These are phyloP conservation scores for Copsychus sechellarum DNA, from an alignment of 2,113 vertebrate species.

Conservation along the genomic window DNA sequence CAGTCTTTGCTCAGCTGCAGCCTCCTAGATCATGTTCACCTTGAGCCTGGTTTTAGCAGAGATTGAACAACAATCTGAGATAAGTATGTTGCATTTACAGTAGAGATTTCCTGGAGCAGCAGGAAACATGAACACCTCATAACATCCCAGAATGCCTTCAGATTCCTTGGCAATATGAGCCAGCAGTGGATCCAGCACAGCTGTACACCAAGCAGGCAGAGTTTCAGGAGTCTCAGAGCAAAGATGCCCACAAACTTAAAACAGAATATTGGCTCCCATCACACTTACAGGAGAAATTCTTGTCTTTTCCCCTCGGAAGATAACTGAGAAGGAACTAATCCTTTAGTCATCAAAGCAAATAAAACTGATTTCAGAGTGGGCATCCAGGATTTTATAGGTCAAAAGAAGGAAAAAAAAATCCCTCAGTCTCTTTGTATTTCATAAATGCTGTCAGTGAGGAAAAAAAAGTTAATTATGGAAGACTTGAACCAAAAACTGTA, in stretches of 20 bases:
- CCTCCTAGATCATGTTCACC: background rate
- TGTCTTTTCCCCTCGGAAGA: background rate
- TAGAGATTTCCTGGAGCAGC: background rate
- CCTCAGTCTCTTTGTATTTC: background rate
- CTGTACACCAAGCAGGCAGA: background rate
- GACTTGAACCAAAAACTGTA: background rate
- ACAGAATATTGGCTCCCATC: background rate
- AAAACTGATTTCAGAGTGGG: background rate
- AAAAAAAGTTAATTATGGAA: background rate
- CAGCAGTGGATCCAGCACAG: background rate
- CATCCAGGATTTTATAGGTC: background rate
- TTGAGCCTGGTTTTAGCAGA: background rate
- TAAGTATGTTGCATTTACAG: background rate
- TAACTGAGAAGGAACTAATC: background rate
- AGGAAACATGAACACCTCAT: background rate
- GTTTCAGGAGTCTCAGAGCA: background rate
- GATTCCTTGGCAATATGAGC: background rate
- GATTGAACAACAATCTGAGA: background rate
- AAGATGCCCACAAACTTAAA: background rate
- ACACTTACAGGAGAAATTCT: background rate
- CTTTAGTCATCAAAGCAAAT: background rate
- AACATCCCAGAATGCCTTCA: background rate
- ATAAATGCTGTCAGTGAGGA: background rate
- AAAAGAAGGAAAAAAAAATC: rapidly evolving
- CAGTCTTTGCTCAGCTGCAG: background rate